A percentile compares a stretch with the other conserved stretches of the same genome.
Evolutionary conservation across 1,140 invertebrate genomes (phyloP).

Genomic region (Tetraneura akinire): DNA sequence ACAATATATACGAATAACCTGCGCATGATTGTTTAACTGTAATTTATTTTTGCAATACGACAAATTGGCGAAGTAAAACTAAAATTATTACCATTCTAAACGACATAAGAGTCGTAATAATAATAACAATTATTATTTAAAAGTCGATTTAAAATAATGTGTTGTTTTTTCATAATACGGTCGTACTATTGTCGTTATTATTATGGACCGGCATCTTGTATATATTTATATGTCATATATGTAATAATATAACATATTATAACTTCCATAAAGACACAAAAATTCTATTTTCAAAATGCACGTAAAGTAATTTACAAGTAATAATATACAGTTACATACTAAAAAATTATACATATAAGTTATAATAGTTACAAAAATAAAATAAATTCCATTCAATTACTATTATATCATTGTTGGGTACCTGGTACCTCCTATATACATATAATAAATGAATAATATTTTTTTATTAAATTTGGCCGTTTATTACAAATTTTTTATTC

Average conservation of each 20-base stretch:
- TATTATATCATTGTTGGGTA: too few species aligned
- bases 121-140: conserved; percentile 2
- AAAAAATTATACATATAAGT: too few species aligned
- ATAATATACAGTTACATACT: too few species aligned
- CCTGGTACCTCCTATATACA: background rate
- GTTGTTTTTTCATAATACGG: background rate
- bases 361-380: too few species aligned
- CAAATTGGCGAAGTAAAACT: background rate
- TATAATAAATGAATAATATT: background rate
- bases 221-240: too few species aligned
- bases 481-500: too few species aligned
- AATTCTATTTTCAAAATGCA: too few species aligned
- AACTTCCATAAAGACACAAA: too few species aligned
- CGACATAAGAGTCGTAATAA: background rate
- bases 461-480: too few species aligned
- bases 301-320: too few species aligned
- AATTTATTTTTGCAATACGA: background rate
- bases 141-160: background rate
- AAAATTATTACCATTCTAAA: conserved; percentile 14
- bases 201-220: background rate
- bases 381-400: too few species aligned
- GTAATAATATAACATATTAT: too few species aligned
- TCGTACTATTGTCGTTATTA: background rate
- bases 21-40: background rate
- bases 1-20: background rate